Evolutionary conservation across 2,113 vertebrate species (phyloP).

Genomic region (Catharus fuscescens): DNA sequence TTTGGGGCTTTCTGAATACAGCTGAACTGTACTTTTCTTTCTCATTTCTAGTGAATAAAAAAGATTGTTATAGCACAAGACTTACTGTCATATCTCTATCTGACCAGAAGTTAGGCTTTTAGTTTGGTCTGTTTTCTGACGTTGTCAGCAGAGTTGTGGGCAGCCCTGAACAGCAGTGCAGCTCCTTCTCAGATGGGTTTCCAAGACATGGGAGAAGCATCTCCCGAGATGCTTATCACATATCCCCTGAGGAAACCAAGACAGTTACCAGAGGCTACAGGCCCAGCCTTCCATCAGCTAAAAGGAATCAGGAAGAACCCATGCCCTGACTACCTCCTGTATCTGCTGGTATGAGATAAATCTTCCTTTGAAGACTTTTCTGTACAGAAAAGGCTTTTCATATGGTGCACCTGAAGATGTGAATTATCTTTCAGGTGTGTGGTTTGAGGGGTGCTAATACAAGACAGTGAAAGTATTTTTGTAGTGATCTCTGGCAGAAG

Average conservation of each 20-base stretch:
- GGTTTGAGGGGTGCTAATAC: background rate
- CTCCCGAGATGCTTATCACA: background rate
- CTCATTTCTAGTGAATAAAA: background rate
- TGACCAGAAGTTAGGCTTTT: background rate
- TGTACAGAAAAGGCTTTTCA: background rate
- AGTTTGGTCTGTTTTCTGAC: background rate
- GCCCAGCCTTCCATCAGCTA: background rate
- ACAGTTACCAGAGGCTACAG: background rate
- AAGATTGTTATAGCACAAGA: background rate
- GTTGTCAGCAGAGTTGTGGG: background rate
- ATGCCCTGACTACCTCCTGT: background rate
- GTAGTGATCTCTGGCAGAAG: background rate
- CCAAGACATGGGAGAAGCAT: background rate
- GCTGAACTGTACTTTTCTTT: background rate
- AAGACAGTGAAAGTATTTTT: background rate
- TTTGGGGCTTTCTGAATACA: background rate
- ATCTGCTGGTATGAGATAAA: background rate
- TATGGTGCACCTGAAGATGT: background rate
- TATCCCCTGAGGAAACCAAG: background rate
- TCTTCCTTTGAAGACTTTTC: background rate
- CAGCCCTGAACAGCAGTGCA: background rate
- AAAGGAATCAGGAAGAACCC: background rate
- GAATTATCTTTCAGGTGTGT: background rate
- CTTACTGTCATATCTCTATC: background rate
- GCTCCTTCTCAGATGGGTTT: background rate